These are phyloP conservation scores for Diplosoma virens DNA, from an alignment of 23 tunicate genomes.

Conservation along the genomic window DNA sequence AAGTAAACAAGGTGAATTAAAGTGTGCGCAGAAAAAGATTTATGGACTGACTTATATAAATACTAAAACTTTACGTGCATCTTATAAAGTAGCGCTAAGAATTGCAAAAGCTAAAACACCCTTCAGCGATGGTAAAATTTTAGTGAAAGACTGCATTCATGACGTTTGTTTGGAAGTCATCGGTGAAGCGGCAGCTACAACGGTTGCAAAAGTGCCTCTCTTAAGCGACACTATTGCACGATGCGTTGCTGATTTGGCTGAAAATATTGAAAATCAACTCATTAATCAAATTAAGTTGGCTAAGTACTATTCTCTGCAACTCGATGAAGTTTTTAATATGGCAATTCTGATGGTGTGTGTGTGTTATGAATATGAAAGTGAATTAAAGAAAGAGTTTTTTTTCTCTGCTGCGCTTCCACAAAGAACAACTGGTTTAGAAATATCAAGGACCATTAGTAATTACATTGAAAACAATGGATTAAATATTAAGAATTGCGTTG, in stretches of 20 bases:
- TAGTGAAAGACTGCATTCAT: not conserved
- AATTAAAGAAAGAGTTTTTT: no score
- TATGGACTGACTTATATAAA: not conserved
- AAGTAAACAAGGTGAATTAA: not conserved
- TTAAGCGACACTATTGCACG: slow-evolving; percentile 24
- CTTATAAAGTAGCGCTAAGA: not conserved
- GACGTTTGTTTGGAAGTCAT: not conserved
- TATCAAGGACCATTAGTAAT: slow-evolving; percentile 23
- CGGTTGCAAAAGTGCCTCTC: slow-evolving; percentile 24
- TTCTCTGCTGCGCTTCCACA: slow-evolving; percentile 1
- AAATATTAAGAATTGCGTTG: not conserved
- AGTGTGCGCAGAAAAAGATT: not conserved
- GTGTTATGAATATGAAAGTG: not conserved
- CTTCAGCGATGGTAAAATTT: no score
- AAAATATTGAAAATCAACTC: slow-evolving; percentile 14
- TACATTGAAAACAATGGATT: slow-evolving; percentile 21
- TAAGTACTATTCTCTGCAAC: not conserved
- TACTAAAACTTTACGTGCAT: no score
- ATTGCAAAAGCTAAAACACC: not conserved
- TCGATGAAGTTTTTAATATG: slow-evolving; percentile 17
- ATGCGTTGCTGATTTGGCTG: slow-evolving; percentile 25
- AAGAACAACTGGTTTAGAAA: slow-evolving; percentile 26
- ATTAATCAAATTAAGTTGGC: not conserved
- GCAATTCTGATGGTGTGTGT: slow-evolving; percentile 12
- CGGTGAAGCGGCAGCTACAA: not conserved